Evolutionary conservation across 2,113 vertebrate genomes (phyloP).

Genomic region (Oreochromis tanganicae): DNA sequence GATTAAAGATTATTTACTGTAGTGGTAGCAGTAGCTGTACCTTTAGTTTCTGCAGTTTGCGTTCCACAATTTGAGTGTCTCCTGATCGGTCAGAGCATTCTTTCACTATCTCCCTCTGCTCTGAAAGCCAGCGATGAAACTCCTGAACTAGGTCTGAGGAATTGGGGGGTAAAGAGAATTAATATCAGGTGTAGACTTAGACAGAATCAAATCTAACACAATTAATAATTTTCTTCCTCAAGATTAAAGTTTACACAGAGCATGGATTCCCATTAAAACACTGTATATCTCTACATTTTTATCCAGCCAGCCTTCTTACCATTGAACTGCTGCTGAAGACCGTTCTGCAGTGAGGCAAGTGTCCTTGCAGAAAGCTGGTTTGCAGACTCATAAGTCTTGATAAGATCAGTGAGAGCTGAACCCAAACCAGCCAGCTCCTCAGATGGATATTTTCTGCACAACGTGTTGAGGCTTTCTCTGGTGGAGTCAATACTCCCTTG

Average conservation of each 20-base stretch:
- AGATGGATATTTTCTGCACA: constrained; percentile 90
- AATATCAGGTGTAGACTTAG: neutral
- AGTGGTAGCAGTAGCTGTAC: constrained; percentile 54
- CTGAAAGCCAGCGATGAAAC: constrained; percentile 90
- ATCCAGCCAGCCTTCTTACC: constrained; percentile 68
- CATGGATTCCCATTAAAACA: neutral
- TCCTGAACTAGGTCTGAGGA: constrained; percentile 81
- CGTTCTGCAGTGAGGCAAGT: constrained; percentile 79
- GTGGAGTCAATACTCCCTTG: constrained; percentile 81
- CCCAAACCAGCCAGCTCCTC: constrained; percentile 84
- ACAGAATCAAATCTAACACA: neutral
- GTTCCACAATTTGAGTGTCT: constrained; percentile 83
- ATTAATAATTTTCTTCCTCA: neutral
- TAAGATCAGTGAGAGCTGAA: constrained; percentile 78
- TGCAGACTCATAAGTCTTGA: constrained; percentile 87
- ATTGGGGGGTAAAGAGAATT: neutral
- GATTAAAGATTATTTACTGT: neutral
- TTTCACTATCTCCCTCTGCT: constrained; percentile 80
- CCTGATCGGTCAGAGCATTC: constrained; percentile 85
- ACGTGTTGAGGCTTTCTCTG: constrained; percentile 84
- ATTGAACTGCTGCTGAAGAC: constrained; percentile 86
- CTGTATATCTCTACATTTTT: neutral
- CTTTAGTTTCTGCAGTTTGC: constrained; percentile 87
- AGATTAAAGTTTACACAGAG: neutral
- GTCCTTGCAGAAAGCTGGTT: constrained; percentile 83